Percentiles rank a stretch among this genome's conserved stretches.
Conservation (phyloP, 2,888 invertebrate species). For the Bibio marci region DNA sequence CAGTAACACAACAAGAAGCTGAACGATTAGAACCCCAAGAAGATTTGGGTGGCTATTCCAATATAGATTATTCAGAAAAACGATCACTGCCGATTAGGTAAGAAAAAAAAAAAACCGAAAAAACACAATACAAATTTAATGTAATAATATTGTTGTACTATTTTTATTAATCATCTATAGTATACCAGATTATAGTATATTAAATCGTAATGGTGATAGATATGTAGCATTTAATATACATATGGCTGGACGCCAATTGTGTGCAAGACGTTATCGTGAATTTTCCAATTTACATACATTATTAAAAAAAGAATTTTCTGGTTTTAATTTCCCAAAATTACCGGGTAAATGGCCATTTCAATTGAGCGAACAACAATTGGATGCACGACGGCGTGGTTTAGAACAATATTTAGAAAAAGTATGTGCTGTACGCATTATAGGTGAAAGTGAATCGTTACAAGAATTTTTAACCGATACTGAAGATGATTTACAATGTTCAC, state of each 20-base stretch:
- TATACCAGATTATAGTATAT: constrained; percentile 88
- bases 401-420: constrained; percentile 97
- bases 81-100: constrained; percentile 57
- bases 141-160: too few relatives aligned
- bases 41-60: constrained; percentile 55
- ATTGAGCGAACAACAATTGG: constrained; percentile 92
- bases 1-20: constrained; percentile 81
- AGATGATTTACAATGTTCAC: constrained; percentile 59
- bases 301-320: constrained; percentile 85
- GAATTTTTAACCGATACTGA: constrained; percentile 91
- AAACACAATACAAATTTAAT: too few relatives aligned
- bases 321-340: constrained; percentile 89
- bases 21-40: constrained; percentile 72
- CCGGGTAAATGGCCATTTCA: constrained; percentile 98
- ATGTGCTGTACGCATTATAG: constrained; percentile 93
- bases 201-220: constrained; percentile 73
- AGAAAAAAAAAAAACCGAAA: too few relatives aligned
- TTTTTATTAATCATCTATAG: too few relatives aligned
- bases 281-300: constrained; percentile 78
- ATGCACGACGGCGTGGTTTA: constrained; percentile 83
- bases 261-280: constrained; percentile 90
- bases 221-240: constrained; percentile 96
- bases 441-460: constrained; percentile 92
- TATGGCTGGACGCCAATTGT: constrained; percentile 96
- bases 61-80: constrained; percentile 89